Conservation (phyloP, 1,140 invertebrate species). For the Drosophila willistoni region DNA sequence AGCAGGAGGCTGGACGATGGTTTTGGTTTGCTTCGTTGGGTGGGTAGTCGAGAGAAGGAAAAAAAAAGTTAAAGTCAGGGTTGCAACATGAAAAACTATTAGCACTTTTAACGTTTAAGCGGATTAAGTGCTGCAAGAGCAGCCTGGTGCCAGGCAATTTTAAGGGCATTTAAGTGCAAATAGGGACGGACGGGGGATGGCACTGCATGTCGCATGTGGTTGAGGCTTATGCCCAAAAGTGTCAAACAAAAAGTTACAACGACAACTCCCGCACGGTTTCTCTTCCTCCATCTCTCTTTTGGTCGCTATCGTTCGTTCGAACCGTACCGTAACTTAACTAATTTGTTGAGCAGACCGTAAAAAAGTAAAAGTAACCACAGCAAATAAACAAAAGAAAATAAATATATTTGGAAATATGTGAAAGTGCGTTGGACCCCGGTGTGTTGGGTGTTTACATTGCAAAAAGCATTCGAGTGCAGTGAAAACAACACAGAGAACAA, state of each 20-base stretch:
- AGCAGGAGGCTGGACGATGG: background rate
- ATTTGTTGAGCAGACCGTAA: slow-evolving; percentile 51
- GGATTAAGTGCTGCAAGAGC: slow-evolving; percentile 65
- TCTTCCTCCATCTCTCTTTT: background rate
- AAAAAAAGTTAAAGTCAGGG: slow-evolving; percentile 59
- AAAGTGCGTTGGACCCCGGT: slow-evolving; percentile 22
- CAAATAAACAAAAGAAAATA: slow-evolving; percentile 62
- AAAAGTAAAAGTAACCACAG: slow-evolving; percentile 69
- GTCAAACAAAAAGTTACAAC: slow-evolving; percentile 62
- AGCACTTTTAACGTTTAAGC: slow-evolving; percentile 79
- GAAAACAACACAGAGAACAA: slow-evolving; percentile 67
- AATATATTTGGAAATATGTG: slow-evolving; percentile 68
- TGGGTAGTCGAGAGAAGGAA: background rate
- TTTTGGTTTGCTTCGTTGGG: slow-evolving; percentile 17
- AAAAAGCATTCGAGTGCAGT: slow-evolving; percentile 79
- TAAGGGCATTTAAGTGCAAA: slow-evolving; percentile 58
- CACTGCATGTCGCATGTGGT: slow-evolving; percentile 61
- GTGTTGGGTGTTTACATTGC: slow-evolving; percentile 73
- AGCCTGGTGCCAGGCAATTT: slow-evolving; percentile 35
- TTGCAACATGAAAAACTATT: slow-evolving; percentile 77
- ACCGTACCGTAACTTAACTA: slow-evolving; percentile 64
- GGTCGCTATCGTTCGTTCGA: background rate
- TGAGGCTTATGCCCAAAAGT: slow-evolving; percentile 56
- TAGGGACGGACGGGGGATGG: slow-evolving; percentile 43
- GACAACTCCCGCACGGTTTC: slow-evolving; percentile 20